Conservation (phyloP, 2,113 vertebrate species). For the Nothocercus julius region DNA sequence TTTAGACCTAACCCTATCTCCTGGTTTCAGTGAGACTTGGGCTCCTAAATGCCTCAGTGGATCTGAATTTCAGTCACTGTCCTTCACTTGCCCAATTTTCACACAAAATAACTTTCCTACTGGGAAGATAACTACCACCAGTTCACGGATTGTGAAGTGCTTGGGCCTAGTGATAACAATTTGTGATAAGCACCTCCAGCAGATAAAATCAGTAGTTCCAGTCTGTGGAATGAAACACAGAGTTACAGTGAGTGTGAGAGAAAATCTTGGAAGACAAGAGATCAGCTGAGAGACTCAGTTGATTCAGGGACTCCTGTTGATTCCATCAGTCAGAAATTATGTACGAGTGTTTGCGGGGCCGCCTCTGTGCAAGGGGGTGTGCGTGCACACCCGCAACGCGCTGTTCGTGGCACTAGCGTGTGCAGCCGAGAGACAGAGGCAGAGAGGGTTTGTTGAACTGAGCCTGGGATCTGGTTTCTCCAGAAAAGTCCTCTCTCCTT, state of each 20-base stretch:
- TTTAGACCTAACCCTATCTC: neutral
- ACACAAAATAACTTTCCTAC: neutral
- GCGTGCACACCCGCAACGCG: fast-evolving
- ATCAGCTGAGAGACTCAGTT: neutral
- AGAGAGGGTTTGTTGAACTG: neutral
- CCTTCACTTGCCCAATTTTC: neutral
- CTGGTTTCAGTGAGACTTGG: neutral
- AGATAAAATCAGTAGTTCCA: neutral
- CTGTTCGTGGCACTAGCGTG: neutral
- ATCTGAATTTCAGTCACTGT: neutral
- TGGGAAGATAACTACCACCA: neutral
- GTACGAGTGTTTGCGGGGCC: neutral
- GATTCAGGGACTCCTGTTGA: neutral
- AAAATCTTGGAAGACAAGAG: fast-evolving
- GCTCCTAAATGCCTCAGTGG: neutral
- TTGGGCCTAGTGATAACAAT: neutral
- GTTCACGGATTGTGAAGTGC: neutral
- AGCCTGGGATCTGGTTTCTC: neutral
- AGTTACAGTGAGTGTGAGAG: neutral
- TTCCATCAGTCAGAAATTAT: neutral
- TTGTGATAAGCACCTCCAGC: neutral
- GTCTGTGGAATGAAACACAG: neutral
- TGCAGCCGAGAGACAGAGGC: neutral
- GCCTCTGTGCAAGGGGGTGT: neutral
- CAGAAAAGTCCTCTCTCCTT: neutral